A percentile compares a stretch with the other conserved stretches of the same genome.
Conservation (phyloP, 2,113 vertebrate species). For the Vanacampus margaritifer region DNA sequence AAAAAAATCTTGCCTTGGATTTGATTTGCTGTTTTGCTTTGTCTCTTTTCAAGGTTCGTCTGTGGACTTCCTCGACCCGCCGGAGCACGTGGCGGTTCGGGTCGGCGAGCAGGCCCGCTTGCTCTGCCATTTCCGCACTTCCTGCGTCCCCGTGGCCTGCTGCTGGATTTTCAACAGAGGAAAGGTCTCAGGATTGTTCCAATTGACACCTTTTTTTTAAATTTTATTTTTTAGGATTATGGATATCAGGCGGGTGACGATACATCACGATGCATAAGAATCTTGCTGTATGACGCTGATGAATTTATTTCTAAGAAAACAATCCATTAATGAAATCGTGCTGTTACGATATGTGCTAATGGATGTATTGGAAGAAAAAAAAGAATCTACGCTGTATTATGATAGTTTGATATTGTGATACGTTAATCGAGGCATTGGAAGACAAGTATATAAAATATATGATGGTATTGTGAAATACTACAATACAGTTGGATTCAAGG, state of each 20-base stretch:
- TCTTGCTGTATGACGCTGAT: background rate
- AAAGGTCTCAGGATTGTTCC: conserved; percentile 50
- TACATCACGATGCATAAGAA: background rate
- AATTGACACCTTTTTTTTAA: background rate
- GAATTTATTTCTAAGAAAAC: background rate
- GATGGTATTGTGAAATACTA: too few relatives aligned
- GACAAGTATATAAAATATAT: too few relatives aligned
- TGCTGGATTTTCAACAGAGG: conserved; percentile 76
- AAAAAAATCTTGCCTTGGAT: conserved; percentile 12
- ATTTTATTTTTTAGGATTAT: background rate
- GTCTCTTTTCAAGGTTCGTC: conserved; percentile 42
- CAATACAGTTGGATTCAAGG: too few relatives aligned
- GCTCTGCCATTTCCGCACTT: conserved; percentile 61
- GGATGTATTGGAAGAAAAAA: too few relatives aligned
- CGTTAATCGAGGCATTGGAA: too few relatives aligned
- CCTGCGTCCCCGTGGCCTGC: conserved; percentile 67
- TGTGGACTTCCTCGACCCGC: conserved; percentile 62
- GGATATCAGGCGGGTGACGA: too few relatives aligned
- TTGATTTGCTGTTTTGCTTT: background rate
- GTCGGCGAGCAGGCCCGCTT: conserved; percentile 62
- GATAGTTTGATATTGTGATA: too few relatives aligned
- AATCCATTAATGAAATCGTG: background rate
- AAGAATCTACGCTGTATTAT: too few relatives aligned
- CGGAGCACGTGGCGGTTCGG: conserved; percentile 64
- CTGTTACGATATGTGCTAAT: too few relatives aligned